Evolutionary conservation across 2,797 vertebrate species (phyloP).

Genomic region (Craterocephalus amniculus): DNA sequence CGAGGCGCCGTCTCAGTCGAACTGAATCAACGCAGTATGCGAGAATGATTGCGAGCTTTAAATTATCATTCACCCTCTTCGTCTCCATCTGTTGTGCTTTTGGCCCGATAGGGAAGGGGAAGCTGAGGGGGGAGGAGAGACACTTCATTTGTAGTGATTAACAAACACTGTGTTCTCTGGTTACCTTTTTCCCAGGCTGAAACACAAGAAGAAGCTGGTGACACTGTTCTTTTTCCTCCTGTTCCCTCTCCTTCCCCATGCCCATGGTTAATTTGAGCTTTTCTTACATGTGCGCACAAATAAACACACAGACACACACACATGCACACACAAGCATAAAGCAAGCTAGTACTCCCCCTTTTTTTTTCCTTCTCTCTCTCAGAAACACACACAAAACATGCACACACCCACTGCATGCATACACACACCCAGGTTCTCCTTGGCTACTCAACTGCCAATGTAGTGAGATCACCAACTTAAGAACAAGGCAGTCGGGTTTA

Average conservation of each 20-base stretch:
- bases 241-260: slow-evolving; percentile 8
- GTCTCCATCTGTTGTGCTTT: slow-evolving; percentile 68
- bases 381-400: slow-evolving; percentile 27
- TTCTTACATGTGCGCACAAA: slow-evolving; percentile 42
- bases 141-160: slow-evolving; percentile 73
- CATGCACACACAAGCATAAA: slow-evolving; percentile 38
- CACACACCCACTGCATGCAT: slow-evolving; percentile 51
- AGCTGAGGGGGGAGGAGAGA: slow-evolving; percentile 34
- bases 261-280: slow-evolving; percentile 60
- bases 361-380: slow-evolving; percentile 16
- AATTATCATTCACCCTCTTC: slow-evolving; percentile 71
- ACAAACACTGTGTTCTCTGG: slow-evolving; percentile 67
- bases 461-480: slow-evolving; percentile 79
- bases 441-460: slow-evolving; percentile 78
- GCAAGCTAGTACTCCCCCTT: slow-evolving; percentile 34
- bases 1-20: slow-evolving; percentile 53
- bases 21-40: slow-evolving; percentile 66
- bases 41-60: slow-evolving; percentile 70
- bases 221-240: slow-evolving; percentile 17
- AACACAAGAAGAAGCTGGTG: slow-evolving; percentile 60
- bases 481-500: slow-evolving; percentile 60
- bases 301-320: slow-evolving; percentile 44
- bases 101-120: slow-evolving; percentile 48
- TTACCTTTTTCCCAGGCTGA: slow-evolving; percentile 72
- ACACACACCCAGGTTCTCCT: slow-evolving; percentile 70